phyloP scores from a whole-genome alignment of 2,797 vertebrate genomes.

The Tragelaphus oryx region DNA sequence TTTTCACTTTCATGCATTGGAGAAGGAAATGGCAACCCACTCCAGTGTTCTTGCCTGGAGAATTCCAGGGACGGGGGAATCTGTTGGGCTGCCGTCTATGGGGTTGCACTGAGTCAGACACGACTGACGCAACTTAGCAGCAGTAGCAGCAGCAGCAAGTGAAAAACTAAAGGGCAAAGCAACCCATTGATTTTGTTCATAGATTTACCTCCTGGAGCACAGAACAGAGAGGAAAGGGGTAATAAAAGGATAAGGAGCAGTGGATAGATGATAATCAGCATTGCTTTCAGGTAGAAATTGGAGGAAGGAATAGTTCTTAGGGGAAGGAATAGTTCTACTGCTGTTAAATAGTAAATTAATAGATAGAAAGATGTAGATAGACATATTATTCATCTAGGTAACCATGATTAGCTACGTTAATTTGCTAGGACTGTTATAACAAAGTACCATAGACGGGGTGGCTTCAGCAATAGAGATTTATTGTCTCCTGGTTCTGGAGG shows the following conservation, averaged over 20 bases:
- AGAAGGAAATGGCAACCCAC: no score
- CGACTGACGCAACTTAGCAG: no score
- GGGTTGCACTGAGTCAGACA: no score
- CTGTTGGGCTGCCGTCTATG: no score
- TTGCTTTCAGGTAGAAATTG: not conserved
- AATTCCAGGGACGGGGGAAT: no score
- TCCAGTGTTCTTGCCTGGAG: no score
- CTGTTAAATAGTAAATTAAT: not conserved
- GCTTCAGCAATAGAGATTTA: not conserved
- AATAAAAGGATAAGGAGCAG: not conserved
- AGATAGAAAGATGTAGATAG: not conserved
- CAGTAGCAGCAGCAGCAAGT: not conserved
- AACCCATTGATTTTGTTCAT: not conserved
- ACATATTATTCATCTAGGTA: not conserved
- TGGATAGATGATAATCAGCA: not conserved
- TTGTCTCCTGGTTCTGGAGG: not conserved
- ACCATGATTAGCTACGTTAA: not conserved
- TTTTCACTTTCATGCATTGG: no score
- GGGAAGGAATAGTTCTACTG: not conserved
- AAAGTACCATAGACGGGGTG: not conserved
- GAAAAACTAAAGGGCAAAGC: not conserved
- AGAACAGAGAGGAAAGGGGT: not conserved
- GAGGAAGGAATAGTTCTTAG: not conserved
- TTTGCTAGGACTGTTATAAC: not conserved
- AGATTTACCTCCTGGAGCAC: not conserved